Conservation (phyloP, 2,797 vertebrate species). For the Phyllotis vaccarum region DNA sequence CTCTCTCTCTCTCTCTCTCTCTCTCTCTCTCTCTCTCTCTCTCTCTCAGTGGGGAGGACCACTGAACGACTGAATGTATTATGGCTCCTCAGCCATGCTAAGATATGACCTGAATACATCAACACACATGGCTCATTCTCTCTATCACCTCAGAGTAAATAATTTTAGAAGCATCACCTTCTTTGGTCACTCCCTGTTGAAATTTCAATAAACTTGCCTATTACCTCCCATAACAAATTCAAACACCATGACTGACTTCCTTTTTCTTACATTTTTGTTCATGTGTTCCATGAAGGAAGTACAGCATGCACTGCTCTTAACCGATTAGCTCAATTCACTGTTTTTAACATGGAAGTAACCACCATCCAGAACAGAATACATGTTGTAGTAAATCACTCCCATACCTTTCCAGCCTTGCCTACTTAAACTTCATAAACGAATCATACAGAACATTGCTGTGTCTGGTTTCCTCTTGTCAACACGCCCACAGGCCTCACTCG, state of each 20-base stretch:
- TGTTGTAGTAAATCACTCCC: background rate
- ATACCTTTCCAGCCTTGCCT: no score
- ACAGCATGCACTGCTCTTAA: background rate
- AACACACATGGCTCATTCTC: conserved; percentile 4
- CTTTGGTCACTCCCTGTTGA: background rate
- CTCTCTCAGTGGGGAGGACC: background rate
- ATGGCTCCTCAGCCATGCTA: background rate
- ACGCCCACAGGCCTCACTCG: background rate
- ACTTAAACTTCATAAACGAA: no score
- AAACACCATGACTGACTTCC: conserved; percentile 26
- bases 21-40: no score
- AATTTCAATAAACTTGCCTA: background rate
- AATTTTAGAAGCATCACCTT: conserved; percentile 31
- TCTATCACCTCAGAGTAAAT: background rate
- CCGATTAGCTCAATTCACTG: background rate
- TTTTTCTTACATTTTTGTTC: conserved; percentile 38
- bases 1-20: background rate
- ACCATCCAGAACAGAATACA: conserved; percentile 17
- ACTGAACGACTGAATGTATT: background rate
- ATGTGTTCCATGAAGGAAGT: background rate
- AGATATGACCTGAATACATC: background rate
- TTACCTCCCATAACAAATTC: background rate
- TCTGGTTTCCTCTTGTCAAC: background rate
- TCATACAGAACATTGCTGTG: no score
- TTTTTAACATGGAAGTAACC: background rate